Percentiles rank a stretch among this genome's conserved stretches.
These are phyloP conservation scores for Pangasianodon gigas DNA, from an alignment of 2,113 vertebrate genomes.

Conservation along the genomic window DNA sequence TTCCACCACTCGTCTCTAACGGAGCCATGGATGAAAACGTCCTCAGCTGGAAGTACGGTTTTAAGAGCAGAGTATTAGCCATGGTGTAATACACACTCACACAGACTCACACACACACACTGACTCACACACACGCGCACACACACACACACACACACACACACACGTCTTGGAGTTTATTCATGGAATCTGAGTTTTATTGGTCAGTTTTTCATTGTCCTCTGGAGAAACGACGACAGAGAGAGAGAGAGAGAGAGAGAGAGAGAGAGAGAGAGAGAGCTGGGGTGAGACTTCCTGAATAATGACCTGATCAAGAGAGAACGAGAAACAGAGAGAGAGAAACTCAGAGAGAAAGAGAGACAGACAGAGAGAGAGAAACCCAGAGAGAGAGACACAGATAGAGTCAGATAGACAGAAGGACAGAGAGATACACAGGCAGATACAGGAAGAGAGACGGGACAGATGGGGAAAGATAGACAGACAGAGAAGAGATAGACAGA, in stretches of 20 bases:
- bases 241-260: background rate
- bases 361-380: too few relatives aligned
- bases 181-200: background rate
- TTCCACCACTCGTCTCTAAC: background rate
- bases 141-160: conserved; percentile 3
- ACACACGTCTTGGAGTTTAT: background rate
- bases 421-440: background rate
- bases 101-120: background rate
- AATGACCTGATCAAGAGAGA: too few relatives aligned
- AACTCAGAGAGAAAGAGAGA: too few relatives aligned
- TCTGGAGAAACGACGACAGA: background rate
- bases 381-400: too few relatives aligned
- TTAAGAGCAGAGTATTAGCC: background rate
- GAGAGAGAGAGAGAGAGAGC: background rate
- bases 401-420: too few relatives aligned
- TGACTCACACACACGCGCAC: background rate
- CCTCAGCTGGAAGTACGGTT: background rate
- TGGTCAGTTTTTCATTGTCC: background rate
- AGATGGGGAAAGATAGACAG: background rate
- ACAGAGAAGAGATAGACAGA: background rate
- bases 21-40: background rate
- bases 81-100: background rate
- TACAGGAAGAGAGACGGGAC: too few relatives aligned
- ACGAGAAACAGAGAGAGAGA: too few relatives aligned
- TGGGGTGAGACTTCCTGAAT: too few relatives aligned